Conservation (phyloP, 2,797 vertebrate species). For the Sorex maritimensis region DNA sequence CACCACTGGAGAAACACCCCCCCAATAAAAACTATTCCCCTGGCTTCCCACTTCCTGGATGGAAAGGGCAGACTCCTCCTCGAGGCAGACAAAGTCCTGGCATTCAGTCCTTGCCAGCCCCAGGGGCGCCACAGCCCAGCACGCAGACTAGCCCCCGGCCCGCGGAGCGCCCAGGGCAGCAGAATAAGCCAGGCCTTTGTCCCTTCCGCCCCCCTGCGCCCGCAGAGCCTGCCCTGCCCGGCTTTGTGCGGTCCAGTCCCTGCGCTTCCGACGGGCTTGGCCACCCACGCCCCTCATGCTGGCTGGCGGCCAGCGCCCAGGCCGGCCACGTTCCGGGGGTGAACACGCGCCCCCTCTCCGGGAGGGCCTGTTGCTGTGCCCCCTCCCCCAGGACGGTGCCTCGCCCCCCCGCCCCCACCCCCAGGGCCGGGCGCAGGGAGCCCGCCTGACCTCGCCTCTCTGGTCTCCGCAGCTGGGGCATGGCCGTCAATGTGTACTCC, state of each 20-base stretch:
- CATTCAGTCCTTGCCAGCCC: background rate
- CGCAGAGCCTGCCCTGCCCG: background rate
- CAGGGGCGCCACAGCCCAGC: background rate
- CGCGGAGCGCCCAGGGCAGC: background rate
- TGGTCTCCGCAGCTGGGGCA: slow-evolving; percentile 92
- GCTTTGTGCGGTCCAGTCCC: background rate
- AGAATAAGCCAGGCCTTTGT: slow-evolving; percentile 45
- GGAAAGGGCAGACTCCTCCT: slow-evolving; percentile 40
- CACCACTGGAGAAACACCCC: too few relatives aligned
- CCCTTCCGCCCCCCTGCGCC: background rate
- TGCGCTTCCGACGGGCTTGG: background rate
- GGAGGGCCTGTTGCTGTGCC: background rate
- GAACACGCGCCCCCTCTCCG: background rate
- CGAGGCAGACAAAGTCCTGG: background rate
- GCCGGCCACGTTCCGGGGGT: too few relatives aligned
- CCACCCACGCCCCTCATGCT: too few relatives aligned
- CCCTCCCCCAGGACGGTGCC: too few relatives aligned
- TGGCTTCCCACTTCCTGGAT: slow-evolving; percentile 51
- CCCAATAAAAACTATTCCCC: background rate
- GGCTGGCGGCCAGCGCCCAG: too few relatives aligned
- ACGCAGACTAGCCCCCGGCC: background rate
- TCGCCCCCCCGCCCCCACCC: too few relatives aligned
- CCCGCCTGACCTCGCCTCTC: slow-evolving; percentile 7
- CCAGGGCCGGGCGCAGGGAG: too few relatives aligned
- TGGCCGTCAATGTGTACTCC: slow-evolving; percentile 99